Base-by-base conservation (phyloP, 2,113 vertebrate species). In the Verasper variegatus region DNA sequence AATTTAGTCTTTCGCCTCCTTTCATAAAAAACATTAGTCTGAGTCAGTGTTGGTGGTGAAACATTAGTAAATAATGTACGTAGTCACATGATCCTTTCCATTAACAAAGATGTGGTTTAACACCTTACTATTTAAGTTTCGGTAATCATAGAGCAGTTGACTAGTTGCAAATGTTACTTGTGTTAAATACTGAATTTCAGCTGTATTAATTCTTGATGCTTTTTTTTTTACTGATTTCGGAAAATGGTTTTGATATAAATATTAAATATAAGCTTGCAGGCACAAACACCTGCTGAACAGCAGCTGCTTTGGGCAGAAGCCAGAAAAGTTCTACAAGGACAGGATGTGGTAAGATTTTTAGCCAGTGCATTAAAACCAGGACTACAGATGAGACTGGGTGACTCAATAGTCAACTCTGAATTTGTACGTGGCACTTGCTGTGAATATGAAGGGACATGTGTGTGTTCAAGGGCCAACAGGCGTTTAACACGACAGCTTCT, bases 191-290 rank as follows among this genome's bases (percentile, higher is more conserved):
- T 68, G 63, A 71, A 64, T 74, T 88, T 76, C 20, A 69, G 26
- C 37, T 49, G 54, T 75, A 56, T 78, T 85, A 70, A 68, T 73
- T 40, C 71, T 69, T 65, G 21, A 70, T 64, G 27, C 68, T 58
- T 81, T 62, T 58, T 81, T 62, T 68, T 71, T 74, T n/a, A 67
- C 45, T 78, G 55, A 63, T 15, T 76, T 76, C 31, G 62, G 45
- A 23, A 64, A 64, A 73, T 76, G 55, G 52, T 82, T 89, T 86
- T 63, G 66, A 82, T 82, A 83, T 70, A 57, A 80, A 76, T 70
- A 81, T 73, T 66, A 68, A 82, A 79, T 68, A 76, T 71, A 78
- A 86, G 80, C 78, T 88, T 89, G 82, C 56, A 75, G 81, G 85
- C 71, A 81, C 81, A 57, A 80, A 66, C 14, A 12, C 66, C 61